Conservation (phyloP, 2,113 vertebrate species). For the Rhagologus leucostigma region DNA sequence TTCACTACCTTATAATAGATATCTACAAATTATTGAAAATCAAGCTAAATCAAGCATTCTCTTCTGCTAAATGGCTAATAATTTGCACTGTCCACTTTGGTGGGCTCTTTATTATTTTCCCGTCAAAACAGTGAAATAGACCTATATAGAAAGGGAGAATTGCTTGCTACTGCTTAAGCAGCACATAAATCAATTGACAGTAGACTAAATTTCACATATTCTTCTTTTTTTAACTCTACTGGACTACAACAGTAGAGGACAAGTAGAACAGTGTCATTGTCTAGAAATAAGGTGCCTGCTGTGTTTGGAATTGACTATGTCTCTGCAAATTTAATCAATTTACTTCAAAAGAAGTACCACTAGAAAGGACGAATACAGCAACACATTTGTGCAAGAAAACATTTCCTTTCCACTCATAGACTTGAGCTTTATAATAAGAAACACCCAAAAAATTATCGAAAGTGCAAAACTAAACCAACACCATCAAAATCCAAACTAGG, state of each 20-base stretch:
- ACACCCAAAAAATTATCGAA: neutral
- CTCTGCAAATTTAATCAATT: conserved; percentile 64
- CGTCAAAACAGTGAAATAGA: neutral
- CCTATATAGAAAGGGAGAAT: neutral
- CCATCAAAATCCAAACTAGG: neutral
- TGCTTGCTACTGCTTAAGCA: neutral
- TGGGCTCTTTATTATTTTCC: neutral
- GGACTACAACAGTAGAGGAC: conserved; percentile 19
- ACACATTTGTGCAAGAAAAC: neutral
- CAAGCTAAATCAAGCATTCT: neutral
- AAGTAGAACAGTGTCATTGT: neutral
- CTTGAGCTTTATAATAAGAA: neutral
- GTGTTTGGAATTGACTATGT: conserved; percentile 64
- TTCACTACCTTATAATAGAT: conserved; percentile 1
- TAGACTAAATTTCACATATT: neutral
- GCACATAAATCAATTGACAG: neutral
- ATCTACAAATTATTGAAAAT: conserved; percentile 5
- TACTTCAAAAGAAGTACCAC: conserved; percentile 16
- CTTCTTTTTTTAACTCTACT: neutral
- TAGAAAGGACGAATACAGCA: neutral
- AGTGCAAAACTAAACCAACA: neutral
- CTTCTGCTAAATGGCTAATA: neutral
- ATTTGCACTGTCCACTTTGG: neutral
- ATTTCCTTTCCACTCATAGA: conserved; percentile 12
- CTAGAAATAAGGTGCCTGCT: conserved; percentile 28